Base-by-base conservation (phyloP, 2,888 invertebrate genomes). In the Meiosimyza decipiens region DNA sequence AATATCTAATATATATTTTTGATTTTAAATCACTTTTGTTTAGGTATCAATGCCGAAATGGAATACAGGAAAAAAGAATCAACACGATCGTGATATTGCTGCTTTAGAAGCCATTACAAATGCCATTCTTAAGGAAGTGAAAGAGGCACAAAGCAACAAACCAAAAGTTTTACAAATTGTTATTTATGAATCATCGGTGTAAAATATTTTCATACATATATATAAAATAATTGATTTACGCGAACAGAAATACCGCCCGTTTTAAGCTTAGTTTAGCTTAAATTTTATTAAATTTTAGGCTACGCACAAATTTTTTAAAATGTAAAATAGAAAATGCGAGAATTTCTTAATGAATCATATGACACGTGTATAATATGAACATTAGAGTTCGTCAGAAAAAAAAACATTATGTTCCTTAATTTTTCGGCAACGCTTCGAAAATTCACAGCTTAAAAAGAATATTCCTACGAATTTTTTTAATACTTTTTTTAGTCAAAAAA, bases 171-270 rank as follows among this genome's bases (percentile, higher is more conserved):
- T 95, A 55, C 94, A 95, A 88, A 94, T 95, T 77, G 93, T 95
- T 79, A 93, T 95, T 83, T 95, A 95, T 86, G 95, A 95, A 86
- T 94, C 95, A 71, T 95, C 95, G n/a, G 95, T 95, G 65, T 95
- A 84, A 71, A 71, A 71, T 67, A 63, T 63, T 73, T 73, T 73
- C 74, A 70, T 74, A 71, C 72, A 72, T 71, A 62, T 57, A 28
- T 28, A 40, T 40, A 9, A 40, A 40, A 40, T 40, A 40, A 40
- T 40, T 40, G 9, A 9, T 40, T 40, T 9, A 40, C 40, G 9
- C 40, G 9, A 40, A 40, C 9, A 40, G 9, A 40, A 9, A 40
- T 9, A 40, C 40, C 40, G 40, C 40, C 40, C 40, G 40, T 40
- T 40, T 9, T 9, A 51, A 55, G 64, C 54, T 68, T 9, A 65